Percentiles rank a stretch among this genome's conserved stretches.
Evolutionary conservation across 2,797 vertebrate genomes (phyloP).

Genomic region (Apogon talboti): DNA sequence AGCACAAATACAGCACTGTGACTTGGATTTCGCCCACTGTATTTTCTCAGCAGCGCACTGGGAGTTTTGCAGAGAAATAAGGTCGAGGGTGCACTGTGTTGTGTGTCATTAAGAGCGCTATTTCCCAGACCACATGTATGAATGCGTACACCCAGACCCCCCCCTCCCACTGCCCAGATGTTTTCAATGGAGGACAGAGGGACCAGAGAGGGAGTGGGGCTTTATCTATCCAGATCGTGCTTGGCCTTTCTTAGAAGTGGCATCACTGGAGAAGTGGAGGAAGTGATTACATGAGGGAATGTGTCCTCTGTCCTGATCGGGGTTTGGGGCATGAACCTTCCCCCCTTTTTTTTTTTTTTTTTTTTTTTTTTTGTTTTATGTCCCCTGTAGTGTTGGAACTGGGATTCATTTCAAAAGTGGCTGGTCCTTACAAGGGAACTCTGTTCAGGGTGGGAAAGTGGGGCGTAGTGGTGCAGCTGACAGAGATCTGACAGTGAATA

Average conservation of each 20-base stretch:
- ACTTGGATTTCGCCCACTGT: conserved; percentile 5
- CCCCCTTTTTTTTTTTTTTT: conserved; percentile 8
- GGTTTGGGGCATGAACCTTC: conserved; percentile 53
- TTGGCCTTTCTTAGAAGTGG: conserved; percentile 61
- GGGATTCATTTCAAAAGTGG: conserved; percentile 65
- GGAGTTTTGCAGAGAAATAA: conserved; percentile 48
- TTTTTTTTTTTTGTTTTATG: conserved; percentile 31
- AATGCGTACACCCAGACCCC: conserved; percentile 49
- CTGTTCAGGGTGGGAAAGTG: conserved; percentile 45
- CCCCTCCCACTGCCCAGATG: conserved; percentile 75
- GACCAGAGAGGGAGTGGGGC: conserved; percentile 42
- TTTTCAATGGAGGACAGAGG: conserved; percentile 73
- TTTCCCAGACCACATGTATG: conserved; percentile 69
- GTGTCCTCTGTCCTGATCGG: conserved; percentile 53
- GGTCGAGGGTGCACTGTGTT: conserved; percentile 49
- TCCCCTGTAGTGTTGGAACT: conserved; percentile 62
- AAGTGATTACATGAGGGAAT: conserved; percentile 53
- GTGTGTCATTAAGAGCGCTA: conserved; percentile 54
- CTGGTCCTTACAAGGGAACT: conserved; percentile 60
- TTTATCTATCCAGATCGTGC: conserved; percentile 18
- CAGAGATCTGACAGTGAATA: conserved; percentile 37
- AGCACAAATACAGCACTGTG: neutral
- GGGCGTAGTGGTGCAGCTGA: conserved; percentile 31
- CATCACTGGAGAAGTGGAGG: conserved; percentile 52
- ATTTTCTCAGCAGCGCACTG: conserved; percentile 43